Conservation (phyloP, 2,797 vertebrate species). For the Selene dorsalis region DNA sequence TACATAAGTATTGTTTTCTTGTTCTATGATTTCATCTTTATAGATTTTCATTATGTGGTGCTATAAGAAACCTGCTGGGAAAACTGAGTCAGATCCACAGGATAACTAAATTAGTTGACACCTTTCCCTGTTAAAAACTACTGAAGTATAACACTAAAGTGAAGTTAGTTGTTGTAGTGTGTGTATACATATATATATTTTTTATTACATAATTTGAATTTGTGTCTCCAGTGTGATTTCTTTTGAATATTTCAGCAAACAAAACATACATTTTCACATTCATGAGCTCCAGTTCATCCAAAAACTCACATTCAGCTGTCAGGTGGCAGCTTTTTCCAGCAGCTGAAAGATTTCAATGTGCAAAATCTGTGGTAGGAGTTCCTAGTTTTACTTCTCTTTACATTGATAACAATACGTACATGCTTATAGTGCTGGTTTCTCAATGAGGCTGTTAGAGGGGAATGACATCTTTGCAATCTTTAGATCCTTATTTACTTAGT, state of each 20-base stretch:
- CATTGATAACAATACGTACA: not conserved
- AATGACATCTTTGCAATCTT: not conserved
- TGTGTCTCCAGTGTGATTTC: constrained; percentile 1
- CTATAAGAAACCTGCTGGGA: not conserved
- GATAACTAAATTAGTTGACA: not conserved
- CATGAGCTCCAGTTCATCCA: constrained; percentile 10
- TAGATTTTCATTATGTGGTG: not conserved
- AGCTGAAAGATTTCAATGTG: constrained; percentile 45
- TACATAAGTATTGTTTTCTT: not conserved
- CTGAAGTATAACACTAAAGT: not conserved
- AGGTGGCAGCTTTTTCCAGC: constrained; percentile 33
- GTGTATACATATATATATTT: too few relatives aligned
- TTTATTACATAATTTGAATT: not conserved
- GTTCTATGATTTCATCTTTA: not conserved
- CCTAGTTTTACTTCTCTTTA: constrained; percentile 29
- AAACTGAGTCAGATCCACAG: not conserved
- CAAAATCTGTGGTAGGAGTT: constrained; percentile 37
- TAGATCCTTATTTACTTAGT: not conserved
- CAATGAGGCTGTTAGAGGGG: not conserved
- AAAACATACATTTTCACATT: constrained; percentile 38
- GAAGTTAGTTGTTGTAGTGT: not conserved
- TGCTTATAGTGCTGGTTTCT: constrained; percentile 1
- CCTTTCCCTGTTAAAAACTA: constrained; percentile 4
- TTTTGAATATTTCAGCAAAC: constrained; percentile 16
- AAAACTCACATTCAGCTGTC: constrained; percentile 17